These are phyloP conservation scores for Tetanocera ferruginea DNA, from an alignment of 2,888 invertebrate genomes.

Conservation along the genomic window DNA sequence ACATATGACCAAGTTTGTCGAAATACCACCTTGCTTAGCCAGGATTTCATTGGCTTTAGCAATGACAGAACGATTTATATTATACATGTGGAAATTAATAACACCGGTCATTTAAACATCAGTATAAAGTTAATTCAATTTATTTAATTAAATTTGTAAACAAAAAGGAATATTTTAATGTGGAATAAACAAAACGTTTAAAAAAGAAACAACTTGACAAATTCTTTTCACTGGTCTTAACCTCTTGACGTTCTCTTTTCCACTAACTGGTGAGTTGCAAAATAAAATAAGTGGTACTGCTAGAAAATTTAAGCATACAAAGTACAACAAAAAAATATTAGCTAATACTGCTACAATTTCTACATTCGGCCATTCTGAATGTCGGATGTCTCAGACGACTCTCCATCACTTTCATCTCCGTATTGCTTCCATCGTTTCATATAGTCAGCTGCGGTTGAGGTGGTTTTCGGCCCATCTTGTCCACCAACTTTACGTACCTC, in stretches of 20 bases:
- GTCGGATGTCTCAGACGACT: background rate
- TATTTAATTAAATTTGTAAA: too few species aligned
- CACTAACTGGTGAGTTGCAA: background rate
- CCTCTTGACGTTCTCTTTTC: background rate
- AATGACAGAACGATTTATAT: too few species aligned
- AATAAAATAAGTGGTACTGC: background rate
- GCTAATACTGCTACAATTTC: too few species aligned
- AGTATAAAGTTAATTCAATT: too few species aligned
- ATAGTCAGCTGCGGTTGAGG: constrained; percentile 26
- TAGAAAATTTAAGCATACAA: background rate
- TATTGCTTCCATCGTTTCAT: constrained; percentile 42
- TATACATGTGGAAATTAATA: too few species aligned
- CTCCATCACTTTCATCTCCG: background rate
- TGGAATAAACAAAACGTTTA: too few species aligned
- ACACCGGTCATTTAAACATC: too few species aligned
- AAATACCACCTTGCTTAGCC: too few species aligned
- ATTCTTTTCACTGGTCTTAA: background rate
- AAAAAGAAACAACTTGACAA: too few species aligned
- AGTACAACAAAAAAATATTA: background rate
- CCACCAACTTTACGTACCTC: constrained; percentile 35
- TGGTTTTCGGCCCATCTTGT: constrained; percentile 29
- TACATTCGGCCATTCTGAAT: background rate
- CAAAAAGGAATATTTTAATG: too few species aligned
- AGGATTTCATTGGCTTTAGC: too few species aligned
- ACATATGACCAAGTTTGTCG: too few species aligned